phyloP scores from a whole-genome alignment of 2,888 invertebrate genomes.

The Plebejus melissa region DNA sequence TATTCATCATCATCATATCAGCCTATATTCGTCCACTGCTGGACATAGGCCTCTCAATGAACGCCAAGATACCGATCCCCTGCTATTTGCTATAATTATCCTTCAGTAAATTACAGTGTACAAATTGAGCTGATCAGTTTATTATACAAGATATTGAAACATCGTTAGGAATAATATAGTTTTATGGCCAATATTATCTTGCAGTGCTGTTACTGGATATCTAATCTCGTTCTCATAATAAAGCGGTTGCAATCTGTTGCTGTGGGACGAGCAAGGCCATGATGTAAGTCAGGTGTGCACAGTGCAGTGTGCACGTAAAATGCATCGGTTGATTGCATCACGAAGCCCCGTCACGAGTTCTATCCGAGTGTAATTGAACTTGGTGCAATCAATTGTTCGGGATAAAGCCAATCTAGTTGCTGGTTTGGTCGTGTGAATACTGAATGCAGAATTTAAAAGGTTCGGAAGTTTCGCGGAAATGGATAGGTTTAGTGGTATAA shows the following conservation, averaged over 20 bases:
- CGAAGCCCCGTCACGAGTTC: constrained; percentile 33
- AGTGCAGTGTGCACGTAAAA: constrained; percentile 48
- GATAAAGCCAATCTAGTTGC: background rate
- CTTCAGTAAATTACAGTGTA: background rate
- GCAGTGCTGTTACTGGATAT: constrained; percentile 7
- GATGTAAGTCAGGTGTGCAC: constrained; percentile 63
- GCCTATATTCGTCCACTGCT: no score
- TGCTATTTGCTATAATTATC: background rate
- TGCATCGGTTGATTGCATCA: constrained; percentile 59
- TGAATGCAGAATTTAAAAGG: background rate
- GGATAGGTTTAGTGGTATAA: background rate
- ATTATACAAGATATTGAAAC: background rate
- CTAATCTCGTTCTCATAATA: constrained; percentile 15
- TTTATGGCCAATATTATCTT: constrained; percentile 12
- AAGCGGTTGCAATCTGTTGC: constrained; percentile 63
- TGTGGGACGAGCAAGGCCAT: constrained; percentile 64
- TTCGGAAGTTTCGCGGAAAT: background rate
- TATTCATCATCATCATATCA: no score
- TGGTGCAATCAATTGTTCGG: constrained; percentile 20
- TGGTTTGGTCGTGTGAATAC: background rate
- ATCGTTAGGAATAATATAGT: constrained; percentile 2
- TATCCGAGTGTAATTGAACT: constrained; percentile 31
- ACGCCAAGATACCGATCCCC: no score
- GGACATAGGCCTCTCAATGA: no score
- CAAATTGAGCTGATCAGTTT: background rate